Evolutionary conservation across 2,113 vertebrate genomes (phyloP).

Genomic region (Echinops telfairi): DNA sequence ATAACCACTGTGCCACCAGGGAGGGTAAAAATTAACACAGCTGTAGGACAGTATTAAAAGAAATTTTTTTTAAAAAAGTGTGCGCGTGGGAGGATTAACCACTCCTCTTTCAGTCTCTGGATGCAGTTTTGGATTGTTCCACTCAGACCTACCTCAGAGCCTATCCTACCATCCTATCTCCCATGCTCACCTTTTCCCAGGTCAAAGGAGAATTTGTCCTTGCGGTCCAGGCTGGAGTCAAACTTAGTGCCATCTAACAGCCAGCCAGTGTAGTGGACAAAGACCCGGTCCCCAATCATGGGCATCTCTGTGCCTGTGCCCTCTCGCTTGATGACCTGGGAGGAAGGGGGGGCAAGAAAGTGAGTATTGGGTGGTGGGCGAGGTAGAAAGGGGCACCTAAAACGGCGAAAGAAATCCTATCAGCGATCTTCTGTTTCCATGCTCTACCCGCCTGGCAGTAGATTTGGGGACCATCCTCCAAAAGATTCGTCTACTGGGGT

Average conservation of each 20-base stretch:
- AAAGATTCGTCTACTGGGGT: not conserved
- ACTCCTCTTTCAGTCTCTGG: not conserved
- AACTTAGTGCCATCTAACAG: constrained; percentile 96
- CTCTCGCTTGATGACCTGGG: constrained; percentile 94
- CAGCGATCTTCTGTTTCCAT: not conserved
- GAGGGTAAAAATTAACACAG: not conserved
- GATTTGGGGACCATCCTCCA: not conserved
- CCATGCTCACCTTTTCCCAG: constrained; percentile 94
- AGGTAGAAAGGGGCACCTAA: not conserved
- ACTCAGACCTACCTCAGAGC: not conserved
- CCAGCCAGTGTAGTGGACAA: constrained; percentile 96
- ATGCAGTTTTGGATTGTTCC: not conserved
- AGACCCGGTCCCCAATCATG: constrained; percentile 97
- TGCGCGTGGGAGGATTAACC: not conserved
- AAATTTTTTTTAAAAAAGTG: not conserved
- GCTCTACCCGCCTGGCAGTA: not conserved
- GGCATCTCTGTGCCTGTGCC: constrained; percentile 92
- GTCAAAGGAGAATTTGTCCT: constrained; percentile 96
- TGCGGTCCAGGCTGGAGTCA: constrained; percentile 96
- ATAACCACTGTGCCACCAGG: not conserved
- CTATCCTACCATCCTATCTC: not conserved
- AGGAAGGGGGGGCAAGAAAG: not conserved
- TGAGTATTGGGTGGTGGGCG: not conserved
- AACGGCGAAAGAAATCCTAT: no score
- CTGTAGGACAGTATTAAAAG: not conserved